Evolutionary conservation across 2,797 vertebrate genomes (phyloP).

Genomic region (Gallinago solitaria): DNA sequence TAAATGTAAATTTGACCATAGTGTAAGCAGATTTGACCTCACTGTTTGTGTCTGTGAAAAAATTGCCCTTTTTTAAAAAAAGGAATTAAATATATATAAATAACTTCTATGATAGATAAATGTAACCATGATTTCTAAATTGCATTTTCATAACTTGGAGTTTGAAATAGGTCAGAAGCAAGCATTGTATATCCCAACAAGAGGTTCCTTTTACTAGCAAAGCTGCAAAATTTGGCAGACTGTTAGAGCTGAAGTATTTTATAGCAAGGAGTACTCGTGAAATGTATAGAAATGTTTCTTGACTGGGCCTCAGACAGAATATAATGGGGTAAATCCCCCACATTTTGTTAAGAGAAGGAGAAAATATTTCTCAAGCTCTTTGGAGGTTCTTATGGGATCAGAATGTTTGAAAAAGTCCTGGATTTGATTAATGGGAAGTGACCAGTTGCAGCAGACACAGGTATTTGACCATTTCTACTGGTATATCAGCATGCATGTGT

Average conservation of each 20-base stretch:
- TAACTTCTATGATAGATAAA: not conserved
- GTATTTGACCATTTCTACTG: not conserved
- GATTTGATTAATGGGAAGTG: not conserved
- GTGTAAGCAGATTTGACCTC: not conserved
- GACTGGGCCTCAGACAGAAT: not conserved
- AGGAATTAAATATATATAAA: not conserved
- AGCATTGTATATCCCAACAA: not conserved
- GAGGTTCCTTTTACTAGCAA: not conserved
- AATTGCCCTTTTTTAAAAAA: not conserved
- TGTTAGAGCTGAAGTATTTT: not conserved
- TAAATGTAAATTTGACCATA: not conserved
- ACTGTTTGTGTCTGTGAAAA: not conserved
- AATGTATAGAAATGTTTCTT: not conserved
- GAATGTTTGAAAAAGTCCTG: not conserved
- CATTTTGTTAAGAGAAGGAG: not conserved
- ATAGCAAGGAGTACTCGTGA: not conserved
- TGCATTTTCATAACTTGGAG: not conserved
- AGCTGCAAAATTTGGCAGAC: not conserved
- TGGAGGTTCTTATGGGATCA: not conserved
- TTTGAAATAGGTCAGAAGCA: not conserved
- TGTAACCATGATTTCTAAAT: not conserved
- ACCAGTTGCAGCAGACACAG: not conserved
- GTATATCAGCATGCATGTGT: not conserved
- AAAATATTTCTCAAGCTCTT: not conserved
- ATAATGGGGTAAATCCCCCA: not conserved